phyloP scores from a whole-genome alignment of 2,113 vertebrate species.

The Chamaetylas fuelleborni region DNA sequence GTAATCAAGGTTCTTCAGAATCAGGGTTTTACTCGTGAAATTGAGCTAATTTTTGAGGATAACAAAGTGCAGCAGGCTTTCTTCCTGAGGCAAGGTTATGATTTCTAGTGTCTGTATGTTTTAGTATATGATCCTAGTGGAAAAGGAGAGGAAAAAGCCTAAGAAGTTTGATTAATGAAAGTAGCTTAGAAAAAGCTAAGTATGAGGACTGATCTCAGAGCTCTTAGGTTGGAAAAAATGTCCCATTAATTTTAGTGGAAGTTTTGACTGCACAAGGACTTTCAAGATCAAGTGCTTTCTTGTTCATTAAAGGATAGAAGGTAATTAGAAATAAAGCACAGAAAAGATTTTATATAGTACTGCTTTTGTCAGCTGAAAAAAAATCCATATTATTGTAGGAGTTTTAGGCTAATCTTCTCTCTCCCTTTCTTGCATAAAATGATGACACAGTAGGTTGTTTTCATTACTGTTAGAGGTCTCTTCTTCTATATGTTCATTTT shows the following conservation, averaged over 20 bases:
- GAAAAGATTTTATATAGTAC: constrained; percentile 42
- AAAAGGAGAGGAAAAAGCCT: neutral
- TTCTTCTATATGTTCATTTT: constrained; percentile 51
- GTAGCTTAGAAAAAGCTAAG: constrained; percentile 17
- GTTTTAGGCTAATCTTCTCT: constrained; percentile 49
- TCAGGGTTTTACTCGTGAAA: neutral
- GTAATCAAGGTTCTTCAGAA: neutral
- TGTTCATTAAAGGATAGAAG: constrained; percentile 50
- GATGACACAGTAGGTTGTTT: constrained; percentile 59
- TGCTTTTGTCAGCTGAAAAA: constrained; percentile 64
- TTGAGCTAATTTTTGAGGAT: neutral
- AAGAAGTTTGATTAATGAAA: constrained; percentile 43
- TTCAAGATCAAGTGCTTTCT: constrained; percentile 49
- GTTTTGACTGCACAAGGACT: constrained; percentile 49
- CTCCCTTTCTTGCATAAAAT: constrained; percentile 51
- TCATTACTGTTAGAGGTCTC: constrained; percentile 46
- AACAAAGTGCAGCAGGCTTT: neutral
- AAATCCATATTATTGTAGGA: constrained; percentile 49
- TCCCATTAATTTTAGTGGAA: constrained; percentile 62
- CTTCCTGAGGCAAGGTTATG: neutral
- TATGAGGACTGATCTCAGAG: constrained; percentile 9
- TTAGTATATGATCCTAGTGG: neutral
- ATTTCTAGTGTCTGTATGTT: neutral
- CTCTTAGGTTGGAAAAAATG: neutral
- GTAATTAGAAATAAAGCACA: constrained; percentile 65